phyloP scores from a whole-genome alignment of 2,888 invertebrate genomes.

The Stenodera caucasica region DNA sequence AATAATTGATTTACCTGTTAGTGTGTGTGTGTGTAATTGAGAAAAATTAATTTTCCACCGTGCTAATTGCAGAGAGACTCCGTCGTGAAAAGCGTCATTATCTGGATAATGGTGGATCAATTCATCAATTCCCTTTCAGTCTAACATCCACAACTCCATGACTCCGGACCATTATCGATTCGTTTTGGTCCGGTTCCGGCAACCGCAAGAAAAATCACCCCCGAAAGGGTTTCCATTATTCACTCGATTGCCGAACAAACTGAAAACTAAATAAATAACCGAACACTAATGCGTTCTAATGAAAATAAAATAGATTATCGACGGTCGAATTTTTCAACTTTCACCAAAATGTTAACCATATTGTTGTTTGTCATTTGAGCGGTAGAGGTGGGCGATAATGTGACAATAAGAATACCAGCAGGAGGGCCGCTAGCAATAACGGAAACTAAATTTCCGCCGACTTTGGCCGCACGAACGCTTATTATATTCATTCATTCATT shows the following conservation, averaged over 20 bases:
- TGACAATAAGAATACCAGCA: constrained; percentile 34
- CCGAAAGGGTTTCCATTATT: constrained; percentile 37
- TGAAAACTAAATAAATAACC: constrained; percentile 5
- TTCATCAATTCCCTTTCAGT: constrained; percentile 36
- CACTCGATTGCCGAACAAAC: constrained; percentile 34
- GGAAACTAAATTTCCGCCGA: constrained; percentile 51
- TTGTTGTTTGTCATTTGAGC: constrained; percentile 30
- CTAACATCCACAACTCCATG: constrained; percentile 7
- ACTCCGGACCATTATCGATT: constrained; percentile 42
- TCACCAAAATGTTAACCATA: no score
- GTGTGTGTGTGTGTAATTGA: no score
- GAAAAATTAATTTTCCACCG: constrained; percentile 41
- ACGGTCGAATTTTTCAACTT: no score
- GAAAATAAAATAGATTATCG: constrained; percentile 28
- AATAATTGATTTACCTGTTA: no score
- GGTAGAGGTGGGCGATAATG: constrained; percentile 27
- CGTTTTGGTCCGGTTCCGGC: constrained; percentile 29
- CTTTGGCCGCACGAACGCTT: constrained; percentile 49
- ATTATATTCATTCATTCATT: constrained; percentile 50
- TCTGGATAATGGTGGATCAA: constrained; percentile 41
- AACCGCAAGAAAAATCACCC: constrained; percentile 40
- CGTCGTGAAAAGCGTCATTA: constrained; percentile 44
- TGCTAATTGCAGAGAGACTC: constrained; percentile 43
- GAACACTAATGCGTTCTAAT: constrained; percentile 28
- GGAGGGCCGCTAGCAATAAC: constrained; percentile 42